These are phyloP conservation scores for human DNA, from an alignment of 2,113 vertebrate genomes.

Conservation along the genomic window GRCh38 chrX:68976001-68976500, in stretches of 20 bases:
- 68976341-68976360: neutral
- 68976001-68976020: slow-evolving; percentile 30
- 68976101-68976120: neutral
- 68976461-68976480: neutral
- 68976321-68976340: neutral
- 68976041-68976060: neutral
- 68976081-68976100: neutral
- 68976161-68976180: neutral
- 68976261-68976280: neutral
- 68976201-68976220: slow-evolving; percentile 19
- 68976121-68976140: slow-evolving; percentile 2
- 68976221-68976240: neutral
- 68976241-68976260: neutral
- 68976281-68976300: neutral
- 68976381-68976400: neutral
- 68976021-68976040: slow-evolving; percentile 10
- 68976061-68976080: neutral
- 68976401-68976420: neutral
- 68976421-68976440: slow-evolving; percentile 9
- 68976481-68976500: neutral
- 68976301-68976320: neutral
- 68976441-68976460: neutral
- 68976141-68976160: slow-evolving; percentile 46
- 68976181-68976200: neutral
- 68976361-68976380: slow-evolving; percentile 26